Conservation (phyloP, 2,797 vertebrate genomes). For the Selene dorsalis region DNA sequence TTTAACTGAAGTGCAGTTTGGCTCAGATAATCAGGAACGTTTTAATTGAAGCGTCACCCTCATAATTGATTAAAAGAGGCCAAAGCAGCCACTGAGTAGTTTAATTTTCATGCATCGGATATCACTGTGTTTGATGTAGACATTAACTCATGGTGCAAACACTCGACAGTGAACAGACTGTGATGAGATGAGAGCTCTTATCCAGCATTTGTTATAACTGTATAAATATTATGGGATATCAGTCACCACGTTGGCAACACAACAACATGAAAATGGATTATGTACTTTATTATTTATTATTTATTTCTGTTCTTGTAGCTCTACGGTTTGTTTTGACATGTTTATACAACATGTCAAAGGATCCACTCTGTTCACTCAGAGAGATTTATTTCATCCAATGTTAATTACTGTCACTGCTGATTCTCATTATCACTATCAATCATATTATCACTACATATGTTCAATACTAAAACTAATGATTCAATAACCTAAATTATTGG, state of each 20-base stretch:
- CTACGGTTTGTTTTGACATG: no score
- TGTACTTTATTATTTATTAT: no score
- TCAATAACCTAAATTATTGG: no score
- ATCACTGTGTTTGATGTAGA: conserved; percentile 21
- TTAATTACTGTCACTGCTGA: no score
- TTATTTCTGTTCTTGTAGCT: no score
- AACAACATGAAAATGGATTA: conserved; percentile 4
- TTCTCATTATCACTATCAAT: no score
- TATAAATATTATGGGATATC: conserved; percentile 2
- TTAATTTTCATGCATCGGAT: background rate
- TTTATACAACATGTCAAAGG: background rate
- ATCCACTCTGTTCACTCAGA: background rate
- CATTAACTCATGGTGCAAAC: background rate
- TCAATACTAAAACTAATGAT: no score
- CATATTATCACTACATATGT: background rate
- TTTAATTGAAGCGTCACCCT: conserved; percentile 7
- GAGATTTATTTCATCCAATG: no score
- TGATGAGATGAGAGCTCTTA: conserved; percentile 6
- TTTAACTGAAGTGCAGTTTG: background rate
- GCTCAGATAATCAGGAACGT: background rate
- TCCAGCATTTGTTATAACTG: background rate
- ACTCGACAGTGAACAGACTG: background rate
- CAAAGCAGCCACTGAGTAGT: conserved; percentile 2
- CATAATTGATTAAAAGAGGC: background rate
- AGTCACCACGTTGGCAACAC: background rate